Base-by-base conservation (phyloP, 2,113 vertebrate genomes). In the Phalacrocorax brasilianus region DNA sequence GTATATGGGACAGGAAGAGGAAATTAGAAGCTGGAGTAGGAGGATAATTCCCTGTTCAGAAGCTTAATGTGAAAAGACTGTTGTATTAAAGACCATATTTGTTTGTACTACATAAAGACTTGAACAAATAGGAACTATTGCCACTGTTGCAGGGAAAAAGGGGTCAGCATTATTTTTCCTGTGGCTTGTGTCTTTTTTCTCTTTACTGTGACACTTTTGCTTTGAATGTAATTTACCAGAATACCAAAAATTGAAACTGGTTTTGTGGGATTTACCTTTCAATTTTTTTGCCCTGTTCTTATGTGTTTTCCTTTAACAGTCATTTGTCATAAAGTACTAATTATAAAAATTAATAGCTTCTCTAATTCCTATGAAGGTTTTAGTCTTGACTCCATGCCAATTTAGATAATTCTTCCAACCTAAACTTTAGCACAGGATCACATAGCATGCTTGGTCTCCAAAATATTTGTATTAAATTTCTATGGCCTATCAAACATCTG, bases 1-100 rank as follows among this genome's bases (percentile, higher is more conserved):
- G 93, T 93, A 91, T 96, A 96, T 92, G 92, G 88, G 85, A 67
- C 95, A 97, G 93, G 96, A 96, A 97, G 76, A 88, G 92, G 96
- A 95, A 97, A 94, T 97, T 93, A 93, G 95, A 91, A 95, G 76
- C 19, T 56, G 47, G 90, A 93, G 88, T 93, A 91, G 93, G 96
- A 96, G 92, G 88, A 92, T 75, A 92, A 93, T 94, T 97, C 95
- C 83, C 80, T 81, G 65, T 59, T 90, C 79, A 96, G 88, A 94
- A 91, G 59, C 79, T 65, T 94, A 93, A 95, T 91, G 90, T 63
- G 68, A 96, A 94, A 96, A 91, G 81, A 91, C 85, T 94, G 87
- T 70, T 88, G 56, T 59, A 84, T 78, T 94, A 95, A 90, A 84
- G 79, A 72, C 61, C 44, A 6, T 76, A 89, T 91, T 89, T 93